Evolutionary conservation across 2,888 invertebrate genomes (phyloP).

Genomic region (Sminthurides aquaticus): DNA sequence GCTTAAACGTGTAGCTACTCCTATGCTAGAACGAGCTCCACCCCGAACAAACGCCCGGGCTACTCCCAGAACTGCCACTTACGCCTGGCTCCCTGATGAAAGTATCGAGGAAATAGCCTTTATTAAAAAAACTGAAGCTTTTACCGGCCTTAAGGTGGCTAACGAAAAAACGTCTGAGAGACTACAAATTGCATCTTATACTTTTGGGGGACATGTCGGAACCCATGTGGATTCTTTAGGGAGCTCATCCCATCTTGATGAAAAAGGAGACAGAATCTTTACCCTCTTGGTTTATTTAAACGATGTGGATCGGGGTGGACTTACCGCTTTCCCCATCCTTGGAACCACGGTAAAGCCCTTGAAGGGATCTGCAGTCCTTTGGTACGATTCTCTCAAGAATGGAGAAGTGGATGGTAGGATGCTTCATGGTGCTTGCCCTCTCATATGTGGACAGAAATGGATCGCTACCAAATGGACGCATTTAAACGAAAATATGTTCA

Average conservation of each 20-base stretch:
- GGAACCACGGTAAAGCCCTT: constrained; percentile 40
- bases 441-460: constrained; percentile 47
- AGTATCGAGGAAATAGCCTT: constrained; percentile 28
- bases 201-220: constrained; percentile 40
- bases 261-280: constrained; percentile 41
- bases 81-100: constrained; percentile 39
- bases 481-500: constrained; percentile 39
- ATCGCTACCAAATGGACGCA: constrained; percentile 44
- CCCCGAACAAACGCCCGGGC: constrained; percentile 22
- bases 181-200: constrained; percentile 38
- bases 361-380: constrained; percentile 48
- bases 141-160: constrained; percentile 36
- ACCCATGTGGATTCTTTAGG: constrained; percentile 39
- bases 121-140: constrained; percentile 32
- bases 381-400: constrained; percentile 48
- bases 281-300: constrained; percentile 40
- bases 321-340: constrained; percentile 42
- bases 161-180: constrained; percentile 33
- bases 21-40: constrained; percentile 38
- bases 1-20: constrained; percentile 25
- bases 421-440: constrained; percentile 46
- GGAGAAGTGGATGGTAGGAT: constrained; percentile 48
- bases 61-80: constrained; percentile 39
- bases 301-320: constrained; percentile 42
- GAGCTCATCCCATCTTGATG: constrained; percentile 20